Evolutionary conservation across 1,140 invertebrate species (phyloP), one percentile per base, ranked within the genome.

Genomic region (Chymomyza costata): DNA sequence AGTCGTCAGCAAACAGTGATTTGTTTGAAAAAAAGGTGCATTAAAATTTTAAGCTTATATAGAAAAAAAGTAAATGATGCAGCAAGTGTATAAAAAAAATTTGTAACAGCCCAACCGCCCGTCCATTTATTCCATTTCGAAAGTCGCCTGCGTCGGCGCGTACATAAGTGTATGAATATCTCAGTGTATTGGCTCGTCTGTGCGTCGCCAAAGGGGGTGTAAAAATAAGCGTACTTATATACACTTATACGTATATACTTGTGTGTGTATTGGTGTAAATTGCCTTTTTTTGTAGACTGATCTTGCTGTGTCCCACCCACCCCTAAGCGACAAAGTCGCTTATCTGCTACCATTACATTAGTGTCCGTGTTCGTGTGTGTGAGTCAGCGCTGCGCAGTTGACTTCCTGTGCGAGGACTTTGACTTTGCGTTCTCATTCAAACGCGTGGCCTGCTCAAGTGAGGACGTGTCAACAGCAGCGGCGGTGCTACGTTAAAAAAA

Each of bases 391-490:
- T 78, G 73, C 73, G 73, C 73, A 73, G 73, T 78, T 59, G 67
- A 43, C 67, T 78, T 80, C 74, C 73, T 80, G 74, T 53, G 73
- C 67, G 73, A 80, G 67, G 73, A 80, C 71, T 80, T 80, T 78
- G 73, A 71, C 67, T 41, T 17, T n/a, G 35, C 49, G 52, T 55
- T 17, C 48, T 76, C 70, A 68, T 50, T 76, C 71, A 49, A 38
- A 31, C 44, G 49, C 45, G 37, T 55, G 55, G 53, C 65, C 54
- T 63, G 49, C 59, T 47, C 57, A 48, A 67, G 69, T 67, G 59
- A 74, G 69, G 69, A 71, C 69, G 69, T 74, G 68, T 67, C 59
- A 55, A 50, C 46, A 50, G 43, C 17, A 32, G n/a, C n/a, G n/a
- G n/a, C n/a, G n/a, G 5, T 28, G 25, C 25, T 6, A 28, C 13